These are phyloP conservation scores for Clarias fuscus DNA, from an alignment of 2,797 vertebrate species.

Conservation along the genomic window DNA sequence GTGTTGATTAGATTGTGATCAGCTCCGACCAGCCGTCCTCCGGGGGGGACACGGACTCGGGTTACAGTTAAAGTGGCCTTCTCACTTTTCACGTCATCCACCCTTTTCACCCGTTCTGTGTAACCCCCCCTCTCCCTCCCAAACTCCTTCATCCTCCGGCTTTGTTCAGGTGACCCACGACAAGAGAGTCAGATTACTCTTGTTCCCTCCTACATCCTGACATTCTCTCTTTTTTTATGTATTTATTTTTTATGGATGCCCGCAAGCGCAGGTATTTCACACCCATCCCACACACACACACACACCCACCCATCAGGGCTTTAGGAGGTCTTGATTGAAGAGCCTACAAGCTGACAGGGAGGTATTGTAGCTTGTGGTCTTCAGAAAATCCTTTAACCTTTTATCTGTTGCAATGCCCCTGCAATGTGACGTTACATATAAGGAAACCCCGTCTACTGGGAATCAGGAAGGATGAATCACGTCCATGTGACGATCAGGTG, in stretches of 20 bases:
- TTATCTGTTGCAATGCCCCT: neutral
- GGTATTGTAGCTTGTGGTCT: neutral
- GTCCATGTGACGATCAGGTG: neutral
- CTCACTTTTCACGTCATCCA: constrained; percentile 75
- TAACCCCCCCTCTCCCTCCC: neutral
- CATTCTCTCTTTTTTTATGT: neutral
- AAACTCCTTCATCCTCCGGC: neutral
- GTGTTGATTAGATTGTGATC: constrained; percentile 74
- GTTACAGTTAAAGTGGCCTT: constrained; percentile 74
- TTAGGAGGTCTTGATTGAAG: neutral
- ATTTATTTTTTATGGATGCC: neutral
- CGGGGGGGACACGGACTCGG: constrained; percentile 66
- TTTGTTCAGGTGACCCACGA: constrained; percentile 40
- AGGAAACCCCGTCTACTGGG: neutral
- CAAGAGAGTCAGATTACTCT: constrained; percentile 41
- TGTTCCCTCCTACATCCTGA: neutral
- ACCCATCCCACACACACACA: neutral
- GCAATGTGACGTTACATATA: neutral
- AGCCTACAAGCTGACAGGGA: neutral
- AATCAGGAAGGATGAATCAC: neutral
- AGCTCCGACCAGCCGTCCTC: constrained; percentile 63
- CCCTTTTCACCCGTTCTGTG: constrained; percentile 61
- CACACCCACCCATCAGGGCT: neutral
- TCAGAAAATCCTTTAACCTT: neutral
- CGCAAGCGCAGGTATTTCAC: neutral